These are phyloP conservation scores for Hirundo rustica DNA, from an alignment of 2,797 vertebrate species.

Conservation along the genomic window DNA sequence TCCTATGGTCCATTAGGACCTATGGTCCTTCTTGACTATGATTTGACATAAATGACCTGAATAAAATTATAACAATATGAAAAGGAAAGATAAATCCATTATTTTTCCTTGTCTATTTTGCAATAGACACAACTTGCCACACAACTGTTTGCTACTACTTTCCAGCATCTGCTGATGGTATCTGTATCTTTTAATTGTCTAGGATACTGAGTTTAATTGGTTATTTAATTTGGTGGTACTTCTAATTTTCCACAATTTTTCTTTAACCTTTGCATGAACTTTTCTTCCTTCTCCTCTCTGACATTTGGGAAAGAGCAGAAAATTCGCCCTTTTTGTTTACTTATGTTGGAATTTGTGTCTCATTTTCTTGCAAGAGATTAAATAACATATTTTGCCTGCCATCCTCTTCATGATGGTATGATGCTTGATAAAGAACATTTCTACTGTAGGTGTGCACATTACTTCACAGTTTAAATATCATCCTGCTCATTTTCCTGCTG, in stretches of 20 bases:
- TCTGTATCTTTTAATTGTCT: neutral
- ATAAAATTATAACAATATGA: neutral
- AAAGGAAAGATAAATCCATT: neutral
- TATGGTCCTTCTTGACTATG: neutral
- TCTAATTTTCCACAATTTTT: neutral
- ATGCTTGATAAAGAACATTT: neutral
- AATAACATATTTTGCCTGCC: neutral
- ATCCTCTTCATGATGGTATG: neutral
- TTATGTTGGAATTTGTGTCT: neutral
- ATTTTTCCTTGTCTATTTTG: neutral
- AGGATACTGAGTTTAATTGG: neutral
- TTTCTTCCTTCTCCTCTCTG: neutral
- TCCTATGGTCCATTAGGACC: neutral
- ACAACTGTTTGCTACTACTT: neutral
- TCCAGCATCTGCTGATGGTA: neutral
- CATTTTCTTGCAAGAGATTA: neutral
- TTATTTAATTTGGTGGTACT: neutral
- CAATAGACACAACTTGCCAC: neutral
- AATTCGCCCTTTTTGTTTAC: neutral
- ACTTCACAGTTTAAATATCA: neutral
- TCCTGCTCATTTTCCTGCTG: slow-evolving; percentile 16
- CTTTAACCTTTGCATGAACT: neutral
- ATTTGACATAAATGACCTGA: neutral
- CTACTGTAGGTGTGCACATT: neutral
- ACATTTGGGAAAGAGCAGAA: neutral